Conservation (phyloP, 2,888 invertebrate genomes). For the Parochlus steinenii region DNA sequence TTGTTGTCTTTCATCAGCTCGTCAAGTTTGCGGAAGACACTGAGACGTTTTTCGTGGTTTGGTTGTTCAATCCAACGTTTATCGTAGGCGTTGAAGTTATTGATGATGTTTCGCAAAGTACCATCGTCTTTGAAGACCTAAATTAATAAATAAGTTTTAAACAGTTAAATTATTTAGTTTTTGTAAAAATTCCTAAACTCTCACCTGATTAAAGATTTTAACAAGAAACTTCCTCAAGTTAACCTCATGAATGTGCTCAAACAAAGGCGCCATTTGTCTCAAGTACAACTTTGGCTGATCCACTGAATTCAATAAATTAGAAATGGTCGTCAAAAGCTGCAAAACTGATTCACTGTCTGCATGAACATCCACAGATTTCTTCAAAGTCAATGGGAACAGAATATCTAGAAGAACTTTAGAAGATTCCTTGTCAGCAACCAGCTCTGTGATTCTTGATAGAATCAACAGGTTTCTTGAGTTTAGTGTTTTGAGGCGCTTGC, state of each 20-base stretch:
- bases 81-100: constrained; percentile 74
- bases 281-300: constrained; percentile 46
- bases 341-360: constrained; percentile 44
- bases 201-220: constrained; percentile 11
- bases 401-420: constrained; percentile 54
- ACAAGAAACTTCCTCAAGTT: constrained; percentile 35
- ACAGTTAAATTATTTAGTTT: constrained; percentile 14
- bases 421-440: constrained; percentile 47
- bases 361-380: constrained; percentile 33
- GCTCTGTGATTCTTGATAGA: constrained; percentile 56
- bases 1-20: constrained; percentile 32
- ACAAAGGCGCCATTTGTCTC: constrained; percentile 51
- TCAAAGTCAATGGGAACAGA: constrained; percentile 51
- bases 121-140: constrained; percentile 24
- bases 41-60: constrained; percentile 67
- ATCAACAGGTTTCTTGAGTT: constrained; percentile 55
- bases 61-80: constrained; percentile 84
- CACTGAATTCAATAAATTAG: constrained; percentile 56
- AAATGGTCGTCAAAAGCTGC: constrained; percentile 52
- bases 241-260: constrained; percentile 46
- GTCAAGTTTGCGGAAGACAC: constrained; percentile 56
- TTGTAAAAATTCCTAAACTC: too few relatives aligned
- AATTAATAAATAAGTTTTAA: background rate
- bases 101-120: constrained; percentile 36
- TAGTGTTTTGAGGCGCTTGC: constrained; percentile 21